These are phyloP conservation scores for Philopotamus ludificatus DNA, from an alignment of 1,140 invertebrate genomes.

Conservation along the genomic window DNA sequence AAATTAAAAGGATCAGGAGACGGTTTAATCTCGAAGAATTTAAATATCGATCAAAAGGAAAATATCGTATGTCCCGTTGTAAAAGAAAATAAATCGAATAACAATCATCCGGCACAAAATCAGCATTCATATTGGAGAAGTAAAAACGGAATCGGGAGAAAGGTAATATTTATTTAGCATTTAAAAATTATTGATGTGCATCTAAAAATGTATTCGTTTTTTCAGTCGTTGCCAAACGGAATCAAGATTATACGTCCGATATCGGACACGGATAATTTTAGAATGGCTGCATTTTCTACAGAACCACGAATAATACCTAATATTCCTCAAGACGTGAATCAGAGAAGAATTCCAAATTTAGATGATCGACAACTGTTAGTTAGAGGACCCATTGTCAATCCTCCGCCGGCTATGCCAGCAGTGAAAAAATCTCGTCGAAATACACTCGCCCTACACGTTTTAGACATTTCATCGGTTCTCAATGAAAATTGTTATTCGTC, in stretches of 20 bases:
- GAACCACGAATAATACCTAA: constrained; percentile 51
- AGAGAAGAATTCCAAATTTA: constrained; percentile 51
- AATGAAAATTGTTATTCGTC: constrained; percentile 59
- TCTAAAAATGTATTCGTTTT: constrained; percentile 33
- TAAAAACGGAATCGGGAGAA: background rate
- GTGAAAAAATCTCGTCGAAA: constrained; percentile 58
- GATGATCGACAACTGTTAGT: constrained; percentile 48
- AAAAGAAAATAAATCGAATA: constrained; percentile 24
- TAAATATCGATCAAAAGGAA: constrained; percentile 4
- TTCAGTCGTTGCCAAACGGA: constrained; percentile 50
- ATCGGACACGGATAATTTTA: too few relatives aligned
- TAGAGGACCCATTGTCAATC: constrained; percentile 42
- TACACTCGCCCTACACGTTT: constrained; percentile 78
- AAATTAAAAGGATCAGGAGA: background rate
- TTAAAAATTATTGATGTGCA: background rate
- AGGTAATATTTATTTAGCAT: background rate
- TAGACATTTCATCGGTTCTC: constrained; percentile 78
- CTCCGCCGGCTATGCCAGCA: constrained; percentile 47
- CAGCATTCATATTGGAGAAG: background rate
- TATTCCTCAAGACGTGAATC: constrained; percentile 52
- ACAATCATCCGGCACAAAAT: background rate
- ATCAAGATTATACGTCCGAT: constrained; percentile 54
- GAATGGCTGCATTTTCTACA: constrained; percentile 62
- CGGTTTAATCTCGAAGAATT: background rate
- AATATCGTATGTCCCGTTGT: background rate